Evolutionary conservation across 1,140 invertebrate species (phyloP), one percentile per base, ranked within the genome.

Genomic region (Drosophila serrata): DNA sequence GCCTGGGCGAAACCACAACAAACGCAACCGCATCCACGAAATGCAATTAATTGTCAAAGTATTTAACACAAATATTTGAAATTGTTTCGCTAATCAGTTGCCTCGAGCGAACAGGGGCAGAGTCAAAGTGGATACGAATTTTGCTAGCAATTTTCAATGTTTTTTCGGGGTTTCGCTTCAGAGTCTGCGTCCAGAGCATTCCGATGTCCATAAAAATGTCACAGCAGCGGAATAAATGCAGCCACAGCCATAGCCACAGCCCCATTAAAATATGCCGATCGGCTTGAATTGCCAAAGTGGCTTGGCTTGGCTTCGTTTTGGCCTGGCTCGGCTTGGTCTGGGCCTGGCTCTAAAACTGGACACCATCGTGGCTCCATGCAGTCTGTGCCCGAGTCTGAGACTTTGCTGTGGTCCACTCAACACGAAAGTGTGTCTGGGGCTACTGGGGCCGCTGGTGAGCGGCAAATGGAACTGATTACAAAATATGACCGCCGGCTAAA

Each of bases 391-490:
- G 67, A 72, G 42, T 69, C 70, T 77, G 56, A 12, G 58, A 53
- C 57, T 62, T 29, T 53, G 49, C 67, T 60, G 53, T 56, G 67
- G 57, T 49, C 61, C 29, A 55, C 49, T 43, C 35, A 24, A 49
- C 60, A 75, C 56, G 65, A 33, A 58, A 65, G 61, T 65, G 55
- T 67, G 72, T 75, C 51, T 75, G 31, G 17, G n/a, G 51, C 53
- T 19, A 31, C 64, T 31, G 45, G 12, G 6, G 39, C 19, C 45
- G 53, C 29, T 46, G 75, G 75, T 78, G 75, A 78, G 75, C 90
- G 90, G 90, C 90, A 87, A 90, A 91, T 82, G 82, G 90, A 88
- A 84, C 84, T 88, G 84, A 88, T 88, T 88, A 88, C 84, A 88
- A 88, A 88, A 88, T 88, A 88, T 88, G 84, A 88, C 84, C 84